Base-by-base conservation (phyloP, 2,888 invertebrate genomes). In the Scaeva pyrastri region DNA sequence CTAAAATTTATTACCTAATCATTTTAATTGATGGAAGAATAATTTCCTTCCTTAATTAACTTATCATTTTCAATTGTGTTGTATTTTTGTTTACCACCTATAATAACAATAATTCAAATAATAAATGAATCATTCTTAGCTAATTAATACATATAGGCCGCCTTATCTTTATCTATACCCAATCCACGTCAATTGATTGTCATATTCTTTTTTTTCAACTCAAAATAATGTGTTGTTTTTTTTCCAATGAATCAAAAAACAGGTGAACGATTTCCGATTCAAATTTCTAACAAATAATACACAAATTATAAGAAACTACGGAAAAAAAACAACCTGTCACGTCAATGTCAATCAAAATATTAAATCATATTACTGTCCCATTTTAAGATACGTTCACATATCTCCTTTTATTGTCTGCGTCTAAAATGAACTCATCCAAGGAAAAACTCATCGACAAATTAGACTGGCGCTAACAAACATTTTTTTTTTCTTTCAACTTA, bases 261-360 rank as follows among this genome's bases (percentile, higher is more conserved):
- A 52, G 52, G 52, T 52, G 52, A 52, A 52, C 8, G 3, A 52
- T 23, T 52, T 50, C 50, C 12, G 12, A 50, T 11, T 48, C 19
- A 19, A 1, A 19, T 48, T 48, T 12, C 6, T n/a, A 4, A 50
- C 21, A 2, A 56, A 48, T 16, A 66, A 14, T n/a, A 6, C 11
- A 2, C n/a, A 2, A 19, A 12, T 4, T 0, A 2, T 10, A 36
- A 45, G 19, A 8, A 50, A 19, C n/a, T 50, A 23, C 10, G 2
- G 36, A 10, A 60, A 14, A 3, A 50, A 23, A 50, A 23, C 62
- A 71, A 78, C 11, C 23, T 52, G 48, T 76, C 80, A 83, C 48
- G 78, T 78, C 66, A 84, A 85, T 52, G 76, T 71, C 75, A 76
- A 68, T 85, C 84, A 85, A 36, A 80, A 76, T 60, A 43, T 85